Conservation (phyloP, 2,888 invertebrate genomes). For the Drosophila multiciliata region DNA sequence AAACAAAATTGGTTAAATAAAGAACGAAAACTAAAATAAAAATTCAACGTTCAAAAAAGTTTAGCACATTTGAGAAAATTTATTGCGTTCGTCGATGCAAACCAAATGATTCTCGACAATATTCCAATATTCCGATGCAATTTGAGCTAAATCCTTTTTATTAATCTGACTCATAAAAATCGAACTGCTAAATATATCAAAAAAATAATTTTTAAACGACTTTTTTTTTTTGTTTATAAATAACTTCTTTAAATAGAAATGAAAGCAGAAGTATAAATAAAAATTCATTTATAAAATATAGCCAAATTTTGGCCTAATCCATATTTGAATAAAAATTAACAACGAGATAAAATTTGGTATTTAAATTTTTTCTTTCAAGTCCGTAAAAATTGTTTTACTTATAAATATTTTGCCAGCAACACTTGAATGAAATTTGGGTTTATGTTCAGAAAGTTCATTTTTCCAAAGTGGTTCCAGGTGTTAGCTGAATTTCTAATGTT, state of each 20-base stretch:
- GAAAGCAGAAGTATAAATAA: neutral
- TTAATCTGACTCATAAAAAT: neutral
- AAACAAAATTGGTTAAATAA: neutral
- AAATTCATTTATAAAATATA: neutral
- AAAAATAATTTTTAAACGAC: neutral
- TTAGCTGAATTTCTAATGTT: constrained; percentile 28
- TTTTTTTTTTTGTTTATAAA: neutral
- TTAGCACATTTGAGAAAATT: neutral
- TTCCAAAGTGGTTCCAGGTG: neutral
- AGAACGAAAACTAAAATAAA: neutral
- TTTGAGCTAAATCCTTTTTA: neutral
- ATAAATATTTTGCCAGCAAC: neutral
- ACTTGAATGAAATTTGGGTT: neutral
- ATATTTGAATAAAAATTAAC: neutral
- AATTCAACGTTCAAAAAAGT: neutral
- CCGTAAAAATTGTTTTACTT: neutral
- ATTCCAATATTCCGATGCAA: neutral
- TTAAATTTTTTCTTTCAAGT: neutral
- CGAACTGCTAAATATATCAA: neutral
- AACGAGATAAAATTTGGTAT: neutral
- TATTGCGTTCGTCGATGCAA: neutral
- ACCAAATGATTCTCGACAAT: neutral
- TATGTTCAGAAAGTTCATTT: neutral
- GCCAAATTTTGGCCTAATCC: neutral
- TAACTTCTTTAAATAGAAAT: neutral